Conservation (phyloP, 2,113 vertebrate species). For the Pithys albifrons region DNA sequence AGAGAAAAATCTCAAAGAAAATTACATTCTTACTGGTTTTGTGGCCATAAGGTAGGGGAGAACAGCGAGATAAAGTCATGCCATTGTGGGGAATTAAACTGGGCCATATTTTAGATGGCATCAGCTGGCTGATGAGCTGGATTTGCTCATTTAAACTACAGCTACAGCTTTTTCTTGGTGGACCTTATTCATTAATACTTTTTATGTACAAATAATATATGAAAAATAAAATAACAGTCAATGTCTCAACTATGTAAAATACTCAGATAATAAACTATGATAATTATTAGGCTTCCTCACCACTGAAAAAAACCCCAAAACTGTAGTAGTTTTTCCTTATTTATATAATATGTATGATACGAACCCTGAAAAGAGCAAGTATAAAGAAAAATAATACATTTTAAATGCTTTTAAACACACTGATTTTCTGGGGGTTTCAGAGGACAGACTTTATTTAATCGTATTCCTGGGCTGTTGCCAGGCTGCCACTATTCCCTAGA, state of each 20-base stretch:
- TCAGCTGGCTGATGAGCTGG: not conserved
- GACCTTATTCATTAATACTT: not conserved
- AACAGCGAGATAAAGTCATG: not conserved
- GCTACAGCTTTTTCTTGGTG: not conserved
- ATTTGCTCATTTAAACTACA: not conserved
- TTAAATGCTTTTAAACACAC: not conserved
- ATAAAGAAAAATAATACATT: not conserved
- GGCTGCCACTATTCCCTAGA: slow-evolving; percentile 11
- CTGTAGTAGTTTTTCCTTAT: not conserved
- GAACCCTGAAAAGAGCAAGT: not conserved
- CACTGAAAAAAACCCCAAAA: not conserved
- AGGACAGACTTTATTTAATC: slow-evolving; percentile 1
- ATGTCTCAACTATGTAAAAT: not conserved
- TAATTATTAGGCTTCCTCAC: not conserved
- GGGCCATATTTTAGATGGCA: not conserved
- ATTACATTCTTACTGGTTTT: not conserved
- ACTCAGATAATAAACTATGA: not conserved
- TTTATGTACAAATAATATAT: not conserved
- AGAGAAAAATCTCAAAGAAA: not conserved
- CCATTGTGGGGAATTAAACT: not conserved
- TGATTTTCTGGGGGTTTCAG: slow-evolving; percentile 3
- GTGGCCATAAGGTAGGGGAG: not conserved
- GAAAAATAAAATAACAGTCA: not conserved
- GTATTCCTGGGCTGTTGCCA: slow-evolving; percentile 1
- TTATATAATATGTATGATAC: not conserved